These are phyloP conservation scores for Zygogramma bicolorata DNA, from an alignment of 2,888 invertebrate species.

Conservation along the genomic window DNA sequence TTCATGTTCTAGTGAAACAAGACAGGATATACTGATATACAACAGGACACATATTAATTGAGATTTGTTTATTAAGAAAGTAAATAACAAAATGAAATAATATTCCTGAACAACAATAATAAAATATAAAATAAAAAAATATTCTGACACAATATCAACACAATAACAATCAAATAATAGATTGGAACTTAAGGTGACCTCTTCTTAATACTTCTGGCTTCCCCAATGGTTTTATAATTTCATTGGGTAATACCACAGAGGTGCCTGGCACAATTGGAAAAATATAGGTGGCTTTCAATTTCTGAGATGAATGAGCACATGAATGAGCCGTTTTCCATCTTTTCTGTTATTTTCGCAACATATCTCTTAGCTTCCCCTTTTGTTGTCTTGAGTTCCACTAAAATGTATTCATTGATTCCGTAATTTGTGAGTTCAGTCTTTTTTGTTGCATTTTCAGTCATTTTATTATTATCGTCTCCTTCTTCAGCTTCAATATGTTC, in stretches of 20 bases:
- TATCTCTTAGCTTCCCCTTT: neutral
- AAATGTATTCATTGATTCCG: neutral
- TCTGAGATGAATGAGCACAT: constrained; percentile 12
- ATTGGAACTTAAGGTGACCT: neutral
- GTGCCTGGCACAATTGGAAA: constrained; percentile 1
- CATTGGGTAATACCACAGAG: neutral
- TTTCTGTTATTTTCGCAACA: constrained; percentile 11
- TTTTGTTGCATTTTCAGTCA: constrained; percentile 2
- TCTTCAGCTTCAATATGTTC: neutral
- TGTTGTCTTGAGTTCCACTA: neutral
- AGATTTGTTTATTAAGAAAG: neutral
- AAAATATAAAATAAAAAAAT: constrained; percentile 3
- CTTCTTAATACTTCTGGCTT: constrained; percentile 4
- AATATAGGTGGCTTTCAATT: neutral
- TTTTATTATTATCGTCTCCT: neutral
- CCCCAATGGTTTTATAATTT: neutral
- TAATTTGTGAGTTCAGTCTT: neutral
- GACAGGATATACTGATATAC: neutral
- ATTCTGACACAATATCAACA: neutral
- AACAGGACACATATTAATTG: neutral
- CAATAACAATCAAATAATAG: neutral
- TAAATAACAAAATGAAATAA: neutral
- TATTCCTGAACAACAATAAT: neutral
- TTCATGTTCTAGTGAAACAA: constrained; percentile 8
- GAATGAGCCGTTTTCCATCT: neutral